These are phyloP conservation scores for Drosophila arizonae DNA, from an alignment of 1,140 invertebrate genomes.

Conservation along the genomic window DNA sequence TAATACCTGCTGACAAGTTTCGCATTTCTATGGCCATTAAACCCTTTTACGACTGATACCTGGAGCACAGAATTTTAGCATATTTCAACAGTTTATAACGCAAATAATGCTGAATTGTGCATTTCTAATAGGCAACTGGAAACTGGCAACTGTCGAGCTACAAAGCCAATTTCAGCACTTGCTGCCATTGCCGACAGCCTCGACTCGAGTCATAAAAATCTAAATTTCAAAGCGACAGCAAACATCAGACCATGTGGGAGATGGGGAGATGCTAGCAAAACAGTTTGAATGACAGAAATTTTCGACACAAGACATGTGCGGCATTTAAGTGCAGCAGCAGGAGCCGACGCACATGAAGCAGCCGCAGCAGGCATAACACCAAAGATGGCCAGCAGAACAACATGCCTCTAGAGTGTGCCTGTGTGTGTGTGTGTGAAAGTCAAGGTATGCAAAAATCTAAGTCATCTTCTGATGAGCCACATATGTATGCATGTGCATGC, in stretches of 20 bases:
- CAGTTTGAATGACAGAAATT: conserved; percentile 75
- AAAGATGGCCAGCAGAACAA: conserved; percentile 4
- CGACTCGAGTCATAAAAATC: conserved; percentile 68
- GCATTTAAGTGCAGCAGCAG: conserved; percentile 67
- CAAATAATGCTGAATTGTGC: conserved; percentile 76
- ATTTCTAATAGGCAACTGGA: conserved; percentile 67
- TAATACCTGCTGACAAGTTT: conserved; percentile 74
- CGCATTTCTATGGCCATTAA: conserved; percentile 73
- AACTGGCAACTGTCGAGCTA: conserved; percentile 34
- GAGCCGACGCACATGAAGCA: conserved; percentile 30
- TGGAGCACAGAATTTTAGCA: conserved; percentile 60
- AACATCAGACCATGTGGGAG: conserved; percentile 38
- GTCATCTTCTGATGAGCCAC: conserved; percentile 57
- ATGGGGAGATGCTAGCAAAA: conserved; percentile 46
- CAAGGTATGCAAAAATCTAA: conserved; percentile 75
- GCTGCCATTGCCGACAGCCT: conserved; percentile 30
- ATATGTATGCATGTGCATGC: conserved; percentile 34
- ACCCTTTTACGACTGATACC: conserved; percentile 69
- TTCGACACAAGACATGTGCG: conserved; percentile 72
- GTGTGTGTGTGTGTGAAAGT: conserved; percentile 20
- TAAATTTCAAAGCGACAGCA: conserved; percentile 75
- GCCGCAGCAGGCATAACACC: conserved; percentile 21
- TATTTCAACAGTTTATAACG: conserved; percentile 72
- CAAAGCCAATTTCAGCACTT: conserved; percentile 69
- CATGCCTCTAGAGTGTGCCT: background rate